Evolutionary conservation across 2,113 vertebrate species (phyloP), one percentile per base, ranked within the genome.

Genomic region (Parotia lawesii): DNA sequence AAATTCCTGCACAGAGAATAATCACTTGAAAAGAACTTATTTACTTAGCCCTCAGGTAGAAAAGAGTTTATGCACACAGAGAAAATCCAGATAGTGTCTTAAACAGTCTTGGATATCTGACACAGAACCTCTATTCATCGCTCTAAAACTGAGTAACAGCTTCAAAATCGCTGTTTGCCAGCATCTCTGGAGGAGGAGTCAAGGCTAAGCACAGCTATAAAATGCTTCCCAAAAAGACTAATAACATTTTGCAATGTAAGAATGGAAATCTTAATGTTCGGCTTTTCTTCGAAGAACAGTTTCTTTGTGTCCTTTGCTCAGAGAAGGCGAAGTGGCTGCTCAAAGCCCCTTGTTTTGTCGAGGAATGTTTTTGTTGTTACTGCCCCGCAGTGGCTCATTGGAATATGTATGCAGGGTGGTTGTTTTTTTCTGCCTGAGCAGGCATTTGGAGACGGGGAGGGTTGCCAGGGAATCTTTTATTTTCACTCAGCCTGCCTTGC

Each of bases 341-440:
- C 61, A 87, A 90, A 95, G 69, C 5, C 69, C 73, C 91, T 85
- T 74, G 85, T 95, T 97, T 96, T 89, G 82, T 69, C 45, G 45
- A 54, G 90, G 94, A 96, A 96, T 97, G 94, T 95, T 97, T 96
- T 97, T 97, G 96, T 96, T 97, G 83, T 97, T 97, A 97, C 97
- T 98, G 96, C 94, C 97, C 96, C 93, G 28, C 90, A 95, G 96
- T 97, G 96, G 95, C 92, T 95, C 94, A 95, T 80, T 78, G 95
- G 96, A 96, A 97, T 93, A 96, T 95, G 92, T 97, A 90, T 97
- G 92, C 85, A 83, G 79, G 66, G 91, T 21, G 87, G 89, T 40
- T 94, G 76, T 66, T 67, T 86, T 84, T 70, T 89, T 79, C 91
- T 95, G 79, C 81, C 83, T 91, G 83, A 96, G 83, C 92, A 81